Percentiles rank a stretch among this genome's conserved stretches.
Evolutionary conservation across 2,888 invertebrate species (phyloP).

Genomic region (Oegoconia quadripuncta): DNA sequence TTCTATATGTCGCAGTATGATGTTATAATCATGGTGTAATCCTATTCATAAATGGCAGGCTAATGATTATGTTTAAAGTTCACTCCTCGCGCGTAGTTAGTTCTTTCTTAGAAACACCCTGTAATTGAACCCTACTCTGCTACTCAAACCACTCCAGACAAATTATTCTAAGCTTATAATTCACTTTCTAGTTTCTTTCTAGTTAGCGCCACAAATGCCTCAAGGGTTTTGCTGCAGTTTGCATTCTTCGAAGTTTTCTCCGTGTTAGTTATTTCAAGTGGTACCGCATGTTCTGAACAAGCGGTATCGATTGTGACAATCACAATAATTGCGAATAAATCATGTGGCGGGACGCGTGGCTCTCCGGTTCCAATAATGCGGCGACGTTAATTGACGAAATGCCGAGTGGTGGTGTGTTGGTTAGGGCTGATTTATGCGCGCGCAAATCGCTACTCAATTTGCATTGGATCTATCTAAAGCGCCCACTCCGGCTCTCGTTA

Average conservation of each 20-base stretch:
- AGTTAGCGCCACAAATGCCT: conserved; percentile 39
- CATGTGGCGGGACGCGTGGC: conserved; percentile 31
- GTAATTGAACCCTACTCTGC: conserved; percentile 43
- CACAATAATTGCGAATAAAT: conserved; percentile 33
- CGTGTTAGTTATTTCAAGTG: conserved; percentile 11
- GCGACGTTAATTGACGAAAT: conserved; percentile 64
- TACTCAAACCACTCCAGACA: conserved; percentile 38
- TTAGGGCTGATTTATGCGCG: conserved; percentile 51
- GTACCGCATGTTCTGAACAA: conserved; percentile 15
- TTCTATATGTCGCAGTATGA: conserved; percentile 24
- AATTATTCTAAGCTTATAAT: conserved; percentile 49
- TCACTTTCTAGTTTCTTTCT: conserved; percentile 63
- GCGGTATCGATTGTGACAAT: conserved; percentile 25
- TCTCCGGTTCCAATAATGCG: conserved; percentile 43
- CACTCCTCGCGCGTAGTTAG: conserved; percentile 29
- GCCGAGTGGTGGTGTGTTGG: conserved; percentile 39
- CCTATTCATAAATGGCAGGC: conserved; percentile 33
- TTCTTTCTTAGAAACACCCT: conserved; percentile 41
- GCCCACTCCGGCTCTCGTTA: conserved; percentile 58
- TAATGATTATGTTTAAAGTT: conserved; percentile 36
- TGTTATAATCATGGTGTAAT: conserved; percentile 23
- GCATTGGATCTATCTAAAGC: conserved; percentile 67
- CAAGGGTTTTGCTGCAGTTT: conserved; percentile 25
- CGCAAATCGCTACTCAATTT: conserved; percentile 62
- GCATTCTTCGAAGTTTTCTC: conserved; percentile 29